Conservation (phyloP, 2,888 invertebrate species). For the Ptychoptera contaminata region DNA sequence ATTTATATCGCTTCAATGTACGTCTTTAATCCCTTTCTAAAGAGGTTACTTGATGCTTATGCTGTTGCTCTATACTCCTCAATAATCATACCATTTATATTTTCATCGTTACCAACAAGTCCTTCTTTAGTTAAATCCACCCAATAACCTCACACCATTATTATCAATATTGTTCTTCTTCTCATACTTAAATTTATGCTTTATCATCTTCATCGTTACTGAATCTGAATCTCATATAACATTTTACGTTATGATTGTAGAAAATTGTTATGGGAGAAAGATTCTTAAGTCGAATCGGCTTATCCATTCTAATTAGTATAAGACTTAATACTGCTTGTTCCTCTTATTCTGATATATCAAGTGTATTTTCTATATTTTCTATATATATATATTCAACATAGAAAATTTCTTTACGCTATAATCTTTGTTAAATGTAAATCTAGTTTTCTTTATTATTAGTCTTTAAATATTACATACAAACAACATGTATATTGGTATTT, state of each 20-base stretch:
- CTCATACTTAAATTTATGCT: not conserved
- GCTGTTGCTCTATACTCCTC: constrained; percentile 1
- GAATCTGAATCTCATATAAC: not conserved
- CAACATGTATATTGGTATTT: too few species aligned
- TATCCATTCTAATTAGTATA: constrained; percentile 16
- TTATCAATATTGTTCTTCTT: not conserved
- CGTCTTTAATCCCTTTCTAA: constrained; percentile 8
- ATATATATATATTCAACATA: too few species aligned
- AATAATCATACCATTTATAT: too few species aligned
- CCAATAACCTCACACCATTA: too few species aligned
- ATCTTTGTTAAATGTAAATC: too few species aligned
- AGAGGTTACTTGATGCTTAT: constrained; percentile 6
- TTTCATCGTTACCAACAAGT: too few species aligned
- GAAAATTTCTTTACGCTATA: too few species aligned
- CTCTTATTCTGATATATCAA: constrained; percentile 9
- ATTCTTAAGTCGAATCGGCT: constrained; percentile 13
- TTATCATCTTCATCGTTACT: not conserved
- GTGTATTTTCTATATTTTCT: too few species aligned
- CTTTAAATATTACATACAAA: too few species aligned
- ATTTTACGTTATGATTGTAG: not conserved
- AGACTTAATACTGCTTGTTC: constrained; percentile 13
- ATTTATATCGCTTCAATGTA: constrained; percentile 5
- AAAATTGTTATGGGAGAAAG: constrained; percentile 4
- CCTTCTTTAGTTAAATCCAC: too few species aligned
- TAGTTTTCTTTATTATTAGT: too few species aligned